Evolutionary conservation across 2,888 invertebrate species (phyloP).

Genomic region (Himalopsyche tibetana): DNA sequence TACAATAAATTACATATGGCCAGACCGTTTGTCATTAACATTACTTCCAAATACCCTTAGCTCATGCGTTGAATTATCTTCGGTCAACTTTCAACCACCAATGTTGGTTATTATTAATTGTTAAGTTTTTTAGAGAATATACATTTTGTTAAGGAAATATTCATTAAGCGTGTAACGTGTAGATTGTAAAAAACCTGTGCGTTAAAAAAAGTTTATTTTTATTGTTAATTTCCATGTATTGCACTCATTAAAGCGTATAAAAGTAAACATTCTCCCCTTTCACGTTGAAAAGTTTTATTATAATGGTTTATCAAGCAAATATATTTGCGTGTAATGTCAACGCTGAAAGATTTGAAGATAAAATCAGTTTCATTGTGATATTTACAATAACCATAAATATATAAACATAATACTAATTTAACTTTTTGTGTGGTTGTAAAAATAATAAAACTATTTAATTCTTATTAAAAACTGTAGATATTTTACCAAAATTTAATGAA

Average conservation of each 20-base stretch:
- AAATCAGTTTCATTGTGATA: conserved; percentile 1
- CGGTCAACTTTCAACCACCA: too few species aligned
- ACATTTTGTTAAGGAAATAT: background rate
- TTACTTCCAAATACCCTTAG: too few species aligned
- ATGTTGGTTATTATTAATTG: background rate
- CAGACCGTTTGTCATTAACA: too few species aligned
- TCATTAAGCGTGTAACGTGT: background rate
- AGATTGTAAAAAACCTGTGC: background rate
- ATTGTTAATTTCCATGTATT: conserved; percentile 13
- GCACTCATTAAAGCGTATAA: background rate
- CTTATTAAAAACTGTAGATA: too few species aligned
- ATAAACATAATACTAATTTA: too few species aligned
- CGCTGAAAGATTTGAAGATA: background rate
- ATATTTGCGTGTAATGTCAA: background rate
- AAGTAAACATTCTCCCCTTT: background rate
- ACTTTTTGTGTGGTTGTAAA: too few species aligned
- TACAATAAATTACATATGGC: too few species aligned
- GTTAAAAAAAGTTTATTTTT: background rate
- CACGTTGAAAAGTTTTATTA: background rate
- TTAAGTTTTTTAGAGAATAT: background rate
- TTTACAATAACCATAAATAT: background rate
- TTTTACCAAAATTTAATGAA: too few species aligned
- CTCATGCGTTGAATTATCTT: too few species aligned
- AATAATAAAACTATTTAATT: too few species aligned
- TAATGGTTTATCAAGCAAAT: background rate